Evolutionary conservation across 2,888 invertebrate genomes (phyloP), one percentile per base, ranked within the genome.

Genomic region (Trachelus stipa): DNA sequence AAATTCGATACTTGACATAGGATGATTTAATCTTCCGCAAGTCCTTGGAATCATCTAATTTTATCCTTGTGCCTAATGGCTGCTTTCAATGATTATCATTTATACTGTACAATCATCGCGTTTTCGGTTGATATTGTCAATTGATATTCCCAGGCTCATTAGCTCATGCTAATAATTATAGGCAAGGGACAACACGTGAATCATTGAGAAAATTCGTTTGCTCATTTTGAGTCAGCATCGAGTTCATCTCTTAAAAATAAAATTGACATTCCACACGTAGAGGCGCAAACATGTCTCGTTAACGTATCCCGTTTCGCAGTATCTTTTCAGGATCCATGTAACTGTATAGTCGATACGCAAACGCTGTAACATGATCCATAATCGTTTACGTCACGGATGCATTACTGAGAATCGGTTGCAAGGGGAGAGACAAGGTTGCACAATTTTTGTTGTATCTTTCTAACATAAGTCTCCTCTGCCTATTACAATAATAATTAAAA

Each of bases 31-130:
- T 71, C 71, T 31, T 34, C 1, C 3, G 12, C 12, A 2, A 12
- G 34, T 71, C 71, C 71, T 71, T 71, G 71, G 23, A 33, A 12
- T 71, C 34, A 9, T 23, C 31, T 31, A 71, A 4, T 12, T 12
- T 12, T 34, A 71, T 71, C 71, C 71, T 71, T 71, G 71, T 74
- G 74, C 74, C 15, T 35, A 30, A 74, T 34, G 35, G 31, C 71
- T 71, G 71, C 1, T 31, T 71, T 33, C 23, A 30, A 15, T 1
- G 69, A 34, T 31, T 71, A 71, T 34, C 71, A 23, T 31, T 71
- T 31, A 1, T 71, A 35, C 35, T 35, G 11, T 12, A n/a, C 9
- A 9, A 71, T 71, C 15, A 71, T 71, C 31, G 31, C 23, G 71
- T 71, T 33, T 71, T 56, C 23, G 56, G 56, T 56, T 23, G 56